Percentiles rank a stretch among this genome's conserved stretches.
These are phyloP conservation scores for Caenorhabditis sp. DNA, from an alignment of 2,888 invertebrate species.

Conservation along the genomic window DNA sequence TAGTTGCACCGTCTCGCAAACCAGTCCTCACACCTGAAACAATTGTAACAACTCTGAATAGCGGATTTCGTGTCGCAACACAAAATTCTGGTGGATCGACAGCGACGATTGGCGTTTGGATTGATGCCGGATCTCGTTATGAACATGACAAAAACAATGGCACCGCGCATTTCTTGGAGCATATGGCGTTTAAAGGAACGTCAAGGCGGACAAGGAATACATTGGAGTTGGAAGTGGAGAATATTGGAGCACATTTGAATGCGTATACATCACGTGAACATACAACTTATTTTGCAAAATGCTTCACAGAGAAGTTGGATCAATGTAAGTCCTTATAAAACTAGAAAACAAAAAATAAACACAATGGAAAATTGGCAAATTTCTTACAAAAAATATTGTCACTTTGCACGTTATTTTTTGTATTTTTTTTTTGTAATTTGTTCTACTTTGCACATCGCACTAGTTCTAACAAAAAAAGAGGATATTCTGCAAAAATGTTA, in stretches of 20 bases:
- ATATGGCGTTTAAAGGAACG: conserved; percentile 92
- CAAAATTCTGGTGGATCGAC: conserved; percentile 95
- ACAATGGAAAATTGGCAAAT: too few species aligned
- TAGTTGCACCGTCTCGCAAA: conserved; percentile 14
- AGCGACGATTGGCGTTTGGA: conserved; percentile 90
- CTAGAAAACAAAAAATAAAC: background rate
- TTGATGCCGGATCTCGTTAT: conserved; percentile 96
- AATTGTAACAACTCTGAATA: conserved; percentile 81
- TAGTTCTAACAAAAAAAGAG: too few species aligned
- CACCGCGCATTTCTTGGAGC: conserved; percentile 97
- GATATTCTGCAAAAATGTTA: too few species aligned
- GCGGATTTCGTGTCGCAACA: conserved; percentile 91
- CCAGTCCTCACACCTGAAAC: conserved; percentile 81
- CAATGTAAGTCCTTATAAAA: conserved; percentile 73
- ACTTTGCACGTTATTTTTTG: too few species aligned
- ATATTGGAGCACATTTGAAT: conserved; percentile 92
- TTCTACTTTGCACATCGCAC: too few species aligned
- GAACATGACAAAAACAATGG: conserved; percentile 94
- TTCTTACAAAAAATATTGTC: too few species aligned
- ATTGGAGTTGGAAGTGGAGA: conserved; percentile 89
- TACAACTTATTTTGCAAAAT: conserved; percentile 98
- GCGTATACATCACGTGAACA: conserved; percentile 99
- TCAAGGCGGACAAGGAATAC: conserved; percentile 25
- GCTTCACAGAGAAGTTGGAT: conserved; percentile 89
- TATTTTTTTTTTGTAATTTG: too few species aligned